Conservation (phyloP, 2,888 invertebrate species). For the Eristalis arbustorum region DNA sequence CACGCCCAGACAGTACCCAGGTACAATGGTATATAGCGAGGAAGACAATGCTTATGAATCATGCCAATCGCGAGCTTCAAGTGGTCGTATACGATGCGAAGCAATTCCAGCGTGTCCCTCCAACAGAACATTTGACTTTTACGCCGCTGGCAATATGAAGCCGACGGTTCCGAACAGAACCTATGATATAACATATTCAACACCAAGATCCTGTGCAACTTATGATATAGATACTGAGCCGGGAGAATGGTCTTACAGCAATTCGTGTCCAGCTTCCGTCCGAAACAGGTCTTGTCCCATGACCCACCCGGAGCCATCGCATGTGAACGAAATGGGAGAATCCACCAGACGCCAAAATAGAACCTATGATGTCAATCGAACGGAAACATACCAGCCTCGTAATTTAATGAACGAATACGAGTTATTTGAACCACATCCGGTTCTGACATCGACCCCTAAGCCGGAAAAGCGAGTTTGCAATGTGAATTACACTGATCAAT, state of each 20-base stretch:
- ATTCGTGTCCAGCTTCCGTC: not conserved
- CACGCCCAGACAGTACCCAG: not conserved
- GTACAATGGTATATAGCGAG: not conserved
- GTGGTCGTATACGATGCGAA: not conserved
- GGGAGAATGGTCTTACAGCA: not conserved
- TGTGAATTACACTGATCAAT: constrained; percentile 71
- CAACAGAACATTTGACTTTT: not conserved
- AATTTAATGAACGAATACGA: not conserved
- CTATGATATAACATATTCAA: not conserved
- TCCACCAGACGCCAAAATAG: not conserved
- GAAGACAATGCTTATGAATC: not conserved
- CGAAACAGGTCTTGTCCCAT: not conserved
- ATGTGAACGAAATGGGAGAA: not conserved
- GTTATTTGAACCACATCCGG: constrained; percentile 57
- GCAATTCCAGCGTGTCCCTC: not conserved
- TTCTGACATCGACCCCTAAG: constrained; percentile 60
- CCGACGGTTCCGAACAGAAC: not conserved
- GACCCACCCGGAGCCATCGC: too few relatives aligned
- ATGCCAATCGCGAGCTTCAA: not conserved
- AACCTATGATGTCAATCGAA: not conserved
- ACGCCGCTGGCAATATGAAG: not conserved
- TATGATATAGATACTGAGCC: not conserved
- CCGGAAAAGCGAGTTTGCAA: constrained; percentile 15
- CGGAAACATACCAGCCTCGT: not conserved
- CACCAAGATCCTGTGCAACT: not conserved